Percentiles rank a stretch among this genome's conserved stretches.
phyloP scores from a whole-genome alignment of 2,797 vertebrate genomes.

The Pogonophryne albipinna region DNA sequence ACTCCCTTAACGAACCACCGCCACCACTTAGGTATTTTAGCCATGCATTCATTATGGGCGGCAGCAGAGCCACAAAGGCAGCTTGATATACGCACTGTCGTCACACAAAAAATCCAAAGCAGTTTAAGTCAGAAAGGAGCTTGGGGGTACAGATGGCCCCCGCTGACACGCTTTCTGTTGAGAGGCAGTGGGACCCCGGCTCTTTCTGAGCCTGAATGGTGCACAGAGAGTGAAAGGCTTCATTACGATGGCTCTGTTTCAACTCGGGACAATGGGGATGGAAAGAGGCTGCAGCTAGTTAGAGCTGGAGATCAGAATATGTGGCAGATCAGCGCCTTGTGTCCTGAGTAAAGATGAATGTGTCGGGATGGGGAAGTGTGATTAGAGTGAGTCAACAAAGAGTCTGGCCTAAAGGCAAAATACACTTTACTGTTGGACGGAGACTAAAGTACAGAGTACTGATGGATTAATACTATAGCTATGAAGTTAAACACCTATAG shows the following conservation, averaged over 20 bases:
- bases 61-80: slow-evolving; percentile 58
- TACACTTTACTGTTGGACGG: background rate
- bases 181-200: slow-evolving; percentile 25
- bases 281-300: slow-evolving; percentile 34
- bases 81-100: slow-evolving; percentile 59
- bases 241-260: slow-evolving; percentile 36
- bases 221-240: slow-evolving; percentile 39
- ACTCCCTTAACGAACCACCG: slow-evolving; percentile 60
- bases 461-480: slow-evolving; percentile 16
- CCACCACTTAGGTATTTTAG: slow-evolving; percentile 70
- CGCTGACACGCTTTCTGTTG: slow-evolving; percentile 55
- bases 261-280: slow-evolving; percentile 42
- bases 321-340: slow-evolving; percentile 30
- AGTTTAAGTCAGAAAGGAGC: slow-evolving; percentile 60
- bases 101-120: slow-evolving; percentile 67
- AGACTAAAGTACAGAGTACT: background rate
- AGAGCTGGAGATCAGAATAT: slow-evolving; percentile 46
- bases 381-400: slow-evolving; percentile 54
- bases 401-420: slow-evolving; percentile 10
- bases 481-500: slow-evolving; percentile 11
- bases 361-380: slow-evolving; percentile 6
- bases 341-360: slow-evolving; percentile 24
- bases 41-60: slow-evolving; percentile 70
- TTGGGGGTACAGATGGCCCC: slow-evolving; percentile 50
- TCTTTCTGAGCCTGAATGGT: slow-evolving; percentile 18